A percentile compares a stretch with the other conserved stretches of the same genome.
These are phyloP conservation scores for Dryoscopus gambensis DNA, from an alignment of 2,113 vertebrate genomes.

Conservation along the genomic window DNA sequence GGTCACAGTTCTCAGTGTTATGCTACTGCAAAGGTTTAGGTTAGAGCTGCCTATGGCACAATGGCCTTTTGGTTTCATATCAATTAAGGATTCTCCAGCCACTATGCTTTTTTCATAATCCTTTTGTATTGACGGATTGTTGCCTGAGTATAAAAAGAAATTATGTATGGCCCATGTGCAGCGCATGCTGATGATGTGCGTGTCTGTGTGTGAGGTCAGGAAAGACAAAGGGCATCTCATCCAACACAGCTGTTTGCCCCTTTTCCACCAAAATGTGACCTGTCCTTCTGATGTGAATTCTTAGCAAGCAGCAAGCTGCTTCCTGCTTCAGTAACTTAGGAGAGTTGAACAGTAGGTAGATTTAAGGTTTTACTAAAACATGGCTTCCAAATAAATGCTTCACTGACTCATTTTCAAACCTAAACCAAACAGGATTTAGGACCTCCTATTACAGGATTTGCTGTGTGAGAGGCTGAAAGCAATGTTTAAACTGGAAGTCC, in stretches of 20 bases:
- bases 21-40: not conserved
- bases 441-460: not conserved
- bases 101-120: not conserved
- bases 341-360: not conserved
- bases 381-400: not conserved
- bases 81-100: not conserved
- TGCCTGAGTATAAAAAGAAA: not conserved
- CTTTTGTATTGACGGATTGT: not conserved
- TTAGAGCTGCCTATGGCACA: not conserved
- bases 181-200: rapidly evolving
- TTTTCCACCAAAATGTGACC: rapidly evolving
- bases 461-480: not conserved
- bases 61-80: not conserved
- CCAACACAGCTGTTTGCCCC: not conserved
- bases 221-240: not conserved
- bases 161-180: not conserved
- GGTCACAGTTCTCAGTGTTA: not conserved
- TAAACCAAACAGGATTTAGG: not conserved
- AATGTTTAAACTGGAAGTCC: not conserved
- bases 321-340: not conserved
- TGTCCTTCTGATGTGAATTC: not conserved
- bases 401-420: not conserved
- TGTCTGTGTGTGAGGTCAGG: not conserved
- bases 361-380: not conserved
- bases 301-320: not conserved